Evolutionary conservation across 1,140 invertebrate species (phyloP).

Genomic region (Tetramorium alpestre): DNA sequence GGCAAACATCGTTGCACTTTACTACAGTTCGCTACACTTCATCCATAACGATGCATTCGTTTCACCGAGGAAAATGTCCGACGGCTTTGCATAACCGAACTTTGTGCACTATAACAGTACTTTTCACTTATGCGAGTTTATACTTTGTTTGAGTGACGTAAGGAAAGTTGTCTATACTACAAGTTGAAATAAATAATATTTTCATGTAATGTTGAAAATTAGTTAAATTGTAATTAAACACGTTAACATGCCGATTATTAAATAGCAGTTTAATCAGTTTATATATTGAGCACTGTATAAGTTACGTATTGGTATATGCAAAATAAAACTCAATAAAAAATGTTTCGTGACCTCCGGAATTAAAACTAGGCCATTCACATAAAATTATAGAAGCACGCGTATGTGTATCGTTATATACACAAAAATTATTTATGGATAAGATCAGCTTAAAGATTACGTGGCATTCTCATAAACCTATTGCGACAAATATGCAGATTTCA

Average conservation of each 20-base stretch:
- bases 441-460: conserved; percentile 14
- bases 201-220: not conserved
- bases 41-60: conserved; percentile 35
- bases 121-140: conserved; percentile 4
- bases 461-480: not conserved
- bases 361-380: conserved; percentile 15
- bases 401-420: not conserved
- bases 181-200: not conserved
- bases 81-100: conserved; percentile 31
- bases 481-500: conserved; percentile 17
- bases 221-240: not conserved
- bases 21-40: conserved; percentile 27
- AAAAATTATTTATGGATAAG: not conserved
- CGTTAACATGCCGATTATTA: not conserved
- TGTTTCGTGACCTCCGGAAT: not conserved
- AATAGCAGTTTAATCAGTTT: not conserved
- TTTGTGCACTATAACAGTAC: conserved; percentile 3
- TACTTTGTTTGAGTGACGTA: not conserved
- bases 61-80: conserved; percentile 12
- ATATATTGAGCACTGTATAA: not conserved
- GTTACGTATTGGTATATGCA: not conserved
- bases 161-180: not conserved
- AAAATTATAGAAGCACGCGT: not conserved
- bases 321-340: not conserved
- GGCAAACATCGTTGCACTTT: conserved; percentile 10